Percentiles rank a stretch among this genome's conserved stretches.
phyloP scores from a whole-genome alignment of 2,888 invertebrate genomes.

The Cephus rjabovi region DNA sequence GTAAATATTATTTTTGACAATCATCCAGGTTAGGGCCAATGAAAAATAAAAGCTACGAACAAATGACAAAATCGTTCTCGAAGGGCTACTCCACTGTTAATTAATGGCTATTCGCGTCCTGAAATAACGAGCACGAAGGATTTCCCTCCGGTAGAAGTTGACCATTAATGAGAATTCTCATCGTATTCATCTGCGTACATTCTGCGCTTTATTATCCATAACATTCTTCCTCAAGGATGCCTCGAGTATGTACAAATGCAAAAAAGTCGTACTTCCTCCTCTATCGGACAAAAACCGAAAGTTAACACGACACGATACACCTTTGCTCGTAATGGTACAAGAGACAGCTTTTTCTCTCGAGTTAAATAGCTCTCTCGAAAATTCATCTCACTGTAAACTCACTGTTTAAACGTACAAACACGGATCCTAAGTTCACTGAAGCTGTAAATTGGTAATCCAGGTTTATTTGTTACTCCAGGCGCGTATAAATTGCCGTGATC shows the following conservation, averaged over 20 bases:
- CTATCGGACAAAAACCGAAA: neutral
- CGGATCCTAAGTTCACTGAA: neutral
- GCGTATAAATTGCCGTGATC: neutral
- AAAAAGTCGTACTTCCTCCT: slow-evolving; percentile 19
- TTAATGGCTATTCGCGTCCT: neutral
- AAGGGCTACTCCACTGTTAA: neutral
- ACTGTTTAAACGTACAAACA: neutral
- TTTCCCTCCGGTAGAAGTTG: neutral
- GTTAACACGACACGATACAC: neutral
- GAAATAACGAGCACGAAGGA: neutral
- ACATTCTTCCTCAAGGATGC: slow-evolving; percentile 24
- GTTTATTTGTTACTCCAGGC: neutral
- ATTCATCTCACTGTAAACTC: neutral
- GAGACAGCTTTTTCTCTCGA: neutral
- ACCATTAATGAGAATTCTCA: slow-evolving; percentile 25
- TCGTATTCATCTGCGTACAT: slow-evolving; percentile 33
- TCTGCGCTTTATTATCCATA: slow-evolving; percentile 31
- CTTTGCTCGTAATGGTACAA: neutral
- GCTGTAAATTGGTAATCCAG: neutral
- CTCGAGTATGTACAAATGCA: slow-evolving; percentile 40
- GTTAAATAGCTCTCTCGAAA: neutral
- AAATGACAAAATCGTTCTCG: neutral
- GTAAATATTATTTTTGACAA: neutral
- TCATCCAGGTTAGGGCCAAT: neutral
- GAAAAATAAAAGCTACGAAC: neutral